Evolutionary conservation across 2,113 vertebrate species (phyloP).

Genomic region (Varanus salvator): DNA sequence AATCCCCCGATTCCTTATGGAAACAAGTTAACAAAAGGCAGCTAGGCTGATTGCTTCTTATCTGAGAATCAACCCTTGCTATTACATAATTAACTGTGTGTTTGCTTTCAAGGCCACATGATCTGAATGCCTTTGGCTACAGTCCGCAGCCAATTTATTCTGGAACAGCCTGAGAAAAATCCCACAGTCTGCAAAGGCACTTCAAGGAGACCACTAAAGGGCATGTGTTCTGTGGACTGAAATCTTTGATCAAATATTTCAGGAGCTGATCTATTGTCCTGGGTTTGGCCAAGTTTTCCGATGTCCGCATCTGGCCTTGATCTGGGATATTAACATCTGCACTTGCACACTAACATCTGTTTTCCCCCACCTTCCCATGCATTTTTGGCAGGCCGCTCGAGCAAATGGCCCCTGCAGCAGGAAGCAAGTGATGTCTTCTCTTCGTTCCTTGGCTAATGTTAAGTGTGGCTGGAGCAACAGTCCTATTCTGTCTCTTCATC

Average conservation of each 20-base stretch:
- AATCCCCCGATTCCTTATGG: constrained; percentile 45
- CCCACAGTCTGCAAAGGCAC: constrained; percentile 15
- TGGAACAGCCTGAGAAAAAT: constrained; percentile 30
- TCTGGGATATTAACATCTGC: constrained; percentile 30
- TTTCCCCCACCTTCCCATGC: background rate
- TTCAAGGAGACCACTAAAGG: constrained; percentile 32
- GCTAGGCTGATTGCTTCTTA: constrained; percentile 12
- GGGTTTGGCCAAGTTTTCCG: constrained; percentile 4
- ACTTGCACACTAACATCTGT: constrained; percentile 30
- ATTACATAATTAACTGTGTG: constrained; percentile 30
- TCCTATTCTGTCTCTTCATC: background rate
- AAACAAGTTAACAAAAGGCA: constrained; percentile 36
- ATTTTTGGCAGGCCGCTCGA: constrained; percentile 14
- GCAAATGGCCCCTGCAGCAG: constrained; percentile 5
- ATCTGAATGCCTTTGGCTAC: constrained; percentile 19
- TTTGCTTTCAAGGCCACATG: constrained; percentile 28
- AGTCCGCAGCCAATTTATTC: constrained; percentile 27
- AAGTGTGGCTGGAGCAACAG: background rate
- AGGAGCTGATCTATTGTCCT: constrained; percentile 36
- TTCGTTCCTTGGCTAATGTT: background rate
- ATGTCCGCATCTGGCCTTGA: constrained; percentile 27
- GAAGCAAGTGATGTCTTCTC: constrained; percentile 6
- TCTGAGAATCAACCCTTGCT: background rate
- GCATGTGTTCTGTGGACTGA: constrained; percentile 15
- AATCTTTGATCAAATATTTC: constrained; percentile 38